Base-by-base conservation (phyloP, 1,140 invertebrate species). In the Ephestia elutella region DNA sequence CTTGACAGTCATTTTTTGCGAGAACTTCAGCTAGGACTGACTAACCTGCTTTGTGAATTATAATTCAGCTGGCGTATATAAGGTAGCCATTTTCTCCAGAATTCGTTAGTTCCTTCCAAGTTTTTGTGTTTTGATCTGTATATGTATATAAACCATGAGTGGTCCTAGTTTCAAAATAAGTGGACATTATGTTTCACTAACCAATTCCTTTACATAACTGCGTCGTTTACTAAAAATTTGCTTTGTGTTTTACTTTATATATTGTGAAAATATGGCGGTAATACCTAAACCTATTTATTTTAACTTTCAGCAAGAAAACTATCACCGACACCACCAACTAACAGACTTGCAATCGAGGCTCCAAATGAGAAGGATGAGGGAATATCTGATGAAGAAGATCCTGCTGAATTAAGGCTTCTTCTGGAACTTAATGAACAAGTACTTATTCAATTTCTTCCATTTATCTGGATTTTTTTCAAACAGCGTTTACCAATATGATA, bases 341-440 rank as follows among this genome's bases (percentile, higher is more conserved):
- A 90, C 63, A 88, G 92, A 65, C 77, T 93, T 57, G 90, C 90
- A n/a, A 91, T 92, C 56, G 93, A 94, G 77, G 86, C 90, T 60
- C 86, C 90, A 28, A 89, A 90, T 32, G 92, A 94, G 69, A 94
- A 93, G 75, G 93, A 94, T 77, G 93, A 95, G 80, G 92, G 92
- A 32, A 93, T 93, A 63, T 93, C 92, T 5, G 93, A 94, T 73
- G 93, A 94, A 77, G 94, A 95, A 67, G 94, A 95, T 81, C 90
- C 92, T 9, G 91, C 92, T 28, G 94, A 96, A 73, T 76, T 96
- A 49, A 92, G 94, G 69, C 88, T 97, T 25, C 92, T 96, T 63
- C 82, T 97, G 30, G 96, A 97, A 83, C 87, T 98, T n/a, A 94
- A 95, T 73, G 96, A 98, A 89, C 93, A 95, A 85, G 91, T 88